Base-by-base conservation (phyloP, 1,140 invertebrate species). In the Orchestia grillus region DNA sequence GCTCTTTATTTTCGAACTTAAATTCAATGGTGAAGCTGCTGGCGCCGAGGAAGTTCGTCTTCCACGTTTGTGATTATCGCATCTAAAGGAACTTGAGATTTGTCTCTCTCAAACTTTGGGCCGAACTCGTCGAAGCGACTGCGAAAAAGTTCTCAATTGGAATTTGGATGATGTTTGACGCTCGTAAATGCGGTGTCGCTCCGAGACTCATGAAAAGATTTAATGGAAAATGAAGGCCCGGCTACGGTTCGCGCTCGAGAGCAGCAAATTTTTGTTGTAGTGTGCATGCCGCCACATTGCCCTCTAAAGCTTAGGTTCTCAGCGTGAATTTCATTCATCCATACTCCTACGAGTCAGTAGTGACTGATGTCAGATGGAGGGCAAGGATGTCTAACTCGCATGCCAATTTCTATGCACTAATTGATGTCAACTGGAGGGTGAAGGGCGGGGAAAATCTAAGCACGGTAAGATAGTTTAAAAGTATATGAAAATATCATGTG, bases 121-220 rank as follows among this genome's bases (percentile, higher is more conserved):
- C 43, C 88, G 88, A 90, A 90, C 88, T 90, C 88, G 41, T 90
- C 88, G 88, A 90, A 90, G 43, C 88, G 88, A 90, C n/a, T 41
- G 41, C 43, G n/a, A 36, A 90, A 90, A 90, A 90, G 88, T 90
- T 90, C 36, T 90, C 88, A 90, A 90, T 90, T 90, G 88, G 88
- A 90, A 90, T 90, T 90, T 90, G 88, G 43, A 90, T 90, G 88
- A 44, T 90, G 88, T 90, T 43, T 90, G 88, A 44, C 43, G 88
- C 88, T 90, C 88, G 88, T 90, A 90, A 90, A 90, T 42, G 43
- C 36, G 62, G 62, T 77, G 62, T 77, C 62, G 62, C 36, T 77
- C 36, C 62, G 36, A 36, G 28, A 77, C 11, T 77, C 62, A 36
- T 77, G 28, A 77, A 77, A 53, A 36, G 62, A 77, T 77, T 23